Conservation (phyloP, 2,113 vertebrate genomes). For the Ceuthmochares aereus region DNA sequence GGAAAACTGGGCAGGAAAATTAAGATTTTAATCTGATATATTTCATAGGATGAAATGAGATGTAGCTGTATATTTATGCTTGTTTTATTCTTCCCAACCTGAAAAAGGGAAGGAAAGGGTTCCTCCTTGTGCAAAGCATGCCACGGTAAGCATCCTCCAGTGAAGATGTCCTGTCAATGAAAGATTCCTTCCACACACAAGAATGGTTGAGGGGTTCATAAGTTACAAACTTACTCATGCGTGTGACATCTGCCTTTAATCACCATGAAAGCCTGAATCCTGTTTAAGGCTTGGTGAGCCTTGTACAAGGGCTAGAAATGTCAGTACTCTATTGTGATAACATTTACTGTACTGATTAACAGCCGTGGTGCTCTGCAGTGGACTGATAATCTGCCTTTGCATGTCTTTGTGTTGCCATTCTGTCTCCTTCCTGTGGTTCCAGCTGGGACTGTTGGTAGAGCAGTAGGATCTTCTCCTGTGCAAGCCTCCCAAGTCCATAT, state of each 20-base stretch:
- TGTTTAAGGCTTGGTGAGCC: neutral
- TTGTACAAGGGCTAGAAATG: constrained; percentile 30
- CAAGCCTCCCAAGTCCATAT: neutral
- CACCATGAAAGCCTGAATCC: constrained; percentile 29
- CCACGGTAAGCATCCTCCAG: neutral
- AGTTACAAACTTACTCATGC: neutral
- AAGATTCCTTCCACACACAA: neutral
- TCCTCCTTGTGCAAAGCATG: neutral
- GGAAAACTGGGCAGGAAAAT: neutral
- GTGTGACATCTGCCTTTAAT: constrained; percentile 43
- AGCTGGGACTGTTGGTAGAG: neutral
- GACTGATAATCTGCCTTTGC: neutral
- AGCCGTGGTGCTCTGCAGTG: neutral
- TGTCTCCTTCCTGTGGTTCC: constrained; percentile 50
- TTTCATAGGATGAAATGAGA: neutral
- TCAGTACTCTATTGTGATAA: constrained; percentile 50
- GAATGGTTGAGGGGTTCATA: neutral
- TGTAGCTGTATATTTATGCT: neutral
- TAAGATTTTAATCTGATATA: neutral
- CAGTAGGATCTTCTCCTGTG: neutral
- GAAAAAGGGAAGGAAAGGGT: neutral
- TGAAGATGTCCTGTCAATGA: neutral
- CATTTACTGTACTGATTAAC: constrained; percentile 50
- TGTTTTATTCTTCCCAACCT: neutral
- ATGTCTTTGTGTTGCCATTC: neutral